phyloP scores from a whole-genome alignment of 1,140 invertebrate species.

The Pollicipes pollicipes region DNA sequence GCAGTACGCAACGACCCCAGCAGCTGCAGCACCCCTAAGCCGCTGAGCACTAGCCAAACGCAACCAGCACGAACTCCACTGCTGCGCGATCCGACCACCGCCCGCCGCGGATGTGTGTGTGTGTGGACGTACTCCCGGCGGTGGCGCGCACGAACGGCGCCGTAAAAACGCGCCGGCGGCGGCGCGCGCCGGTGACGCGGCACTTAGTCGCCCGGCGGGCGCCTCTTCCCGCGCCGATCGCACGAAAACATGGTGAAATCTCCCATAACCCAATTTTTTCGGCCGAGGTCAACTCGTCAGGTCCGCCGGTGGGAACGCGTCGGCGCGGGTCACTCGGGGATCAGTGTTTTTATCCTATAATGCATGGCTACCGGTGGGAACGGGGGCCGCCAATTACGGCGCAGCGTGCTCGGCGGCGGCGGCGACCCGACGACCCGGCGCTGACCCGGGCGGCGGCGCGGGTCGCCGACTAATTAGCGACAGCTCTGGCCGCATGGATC shows the following conservation, averaged over 20 bases:
- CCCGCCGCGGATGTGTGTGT: no score
- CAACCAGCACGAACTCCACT: no score
- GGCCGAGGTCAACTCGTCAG: not conserved
- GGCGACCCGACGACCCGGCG: not conserved
- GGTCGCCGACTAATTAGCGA: not conserved
- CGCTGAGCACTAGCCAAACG: no score
- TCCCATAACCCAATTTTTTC: constrained; percentile 1
- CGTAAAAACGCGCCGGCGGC: not conserved
- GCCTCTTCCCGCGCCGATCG: not conserved
- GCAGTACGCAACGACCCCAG: no score
- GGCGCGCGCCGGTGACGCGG: no score
- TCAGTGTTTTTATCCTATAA: constrained; percentile 2
- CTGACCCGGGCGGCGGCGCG: no score
- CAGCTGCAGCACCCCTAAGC: no score
- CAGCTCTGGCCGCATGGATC: not conserved
- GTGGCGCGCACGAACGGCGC: not conserved
- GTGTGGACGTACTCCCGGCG: no score
- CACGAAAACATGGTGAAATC: constrained; percentile 1
- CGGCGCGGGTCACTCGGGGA: not conserved
- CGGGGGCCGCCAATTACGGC: not conserved
- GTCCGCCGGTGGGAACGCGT: not conserved
- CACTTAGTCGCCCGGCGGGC: no score
- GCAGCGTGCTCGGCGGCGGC: not conserved
- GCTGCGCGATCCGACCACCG: no score
- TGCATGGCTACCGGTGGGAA: not conserved